Evolutionary conservation across 2,113 vertebrate species (phyloP).

Genomic region (Pteruthius melanotis): DNA sequence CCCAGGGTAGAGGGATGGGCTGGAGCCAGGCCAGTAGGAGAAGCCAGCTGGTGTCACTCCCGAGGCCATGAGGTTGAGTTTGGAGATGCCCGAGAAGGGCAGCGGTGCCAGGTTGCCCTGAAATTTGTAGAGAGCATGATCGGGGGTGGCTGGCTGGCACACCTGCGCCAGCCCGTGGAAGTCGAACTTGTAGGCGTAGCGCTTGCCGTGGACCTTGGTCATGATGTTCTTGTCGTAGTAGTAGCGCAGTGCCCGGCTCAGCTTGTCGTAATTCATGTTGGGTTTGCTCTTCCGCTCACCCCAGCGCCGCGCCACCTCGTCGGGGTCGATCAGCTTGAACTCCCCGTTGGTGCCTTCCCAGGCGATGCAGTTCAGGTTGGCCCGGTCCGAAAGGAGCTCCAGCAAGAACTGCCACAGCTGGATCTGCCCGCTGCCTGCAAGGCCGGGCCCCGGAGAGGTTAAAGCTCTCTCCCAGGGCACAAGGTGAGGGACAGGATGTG

Average conservation of each 20-base stretch:
- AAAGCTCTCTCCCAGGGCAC: background rate
- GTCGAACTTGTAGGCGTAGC: slow-evolving; percentile 98
- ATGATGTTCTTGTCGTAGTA: slow-evolving; percentile 99
- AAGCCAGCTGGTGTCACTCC: slow-evolving; percentile 87
- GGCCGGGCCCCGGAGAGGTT: background rate
- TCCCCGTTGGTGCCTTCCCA: slow-evolving; percentile 97
- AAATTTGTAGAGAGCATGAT: slow-evolving; percentile 94
- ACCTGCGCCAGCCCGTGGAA: slow-evolving; percentile 96
- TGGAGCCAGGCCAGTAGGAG: slow-evolving; percentile 92
- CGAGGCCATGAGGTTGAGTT: slow-evolving; percentile 92
- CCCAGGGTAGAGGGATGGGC: slow-evolving; percentile 84
- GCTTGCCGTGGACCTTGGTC: slow-evolving; percentile 98
- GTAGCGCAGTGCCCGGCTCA: slow-evolving; percentile 96
- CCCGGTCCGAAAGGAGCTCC: slow-evolving; percentile 91
- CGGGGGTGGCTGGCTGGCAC: slow-evolving; percentile 88
- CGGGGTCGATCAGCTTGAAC: slow-evolving; percentile 95
- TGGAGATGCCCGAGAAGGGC: slow-evolving; percentile 92
- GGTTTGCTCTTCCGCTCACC: slow-evolving; percentile 97
- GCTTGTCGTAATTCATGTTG: slow-evolving; percentile 99
- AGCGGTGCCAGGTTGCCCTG: slow-evolving; percentile 90
- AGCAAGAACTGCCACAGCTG: slow-evolving; percentile 98
- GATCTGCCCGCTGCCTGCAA: slow-evolving; percentile 94
- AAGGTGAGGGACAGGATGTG: background rate
- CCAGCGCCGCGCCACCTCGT: slow-evolving; percentile 96
- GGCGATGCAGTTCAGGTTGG: slow-evolving; percentile 91